These are phyloP conservation scores for Theristicus caerulescens DNA, from an alignment of 2,113 vertebrate species.

Conservation along the genomic window DNA sequence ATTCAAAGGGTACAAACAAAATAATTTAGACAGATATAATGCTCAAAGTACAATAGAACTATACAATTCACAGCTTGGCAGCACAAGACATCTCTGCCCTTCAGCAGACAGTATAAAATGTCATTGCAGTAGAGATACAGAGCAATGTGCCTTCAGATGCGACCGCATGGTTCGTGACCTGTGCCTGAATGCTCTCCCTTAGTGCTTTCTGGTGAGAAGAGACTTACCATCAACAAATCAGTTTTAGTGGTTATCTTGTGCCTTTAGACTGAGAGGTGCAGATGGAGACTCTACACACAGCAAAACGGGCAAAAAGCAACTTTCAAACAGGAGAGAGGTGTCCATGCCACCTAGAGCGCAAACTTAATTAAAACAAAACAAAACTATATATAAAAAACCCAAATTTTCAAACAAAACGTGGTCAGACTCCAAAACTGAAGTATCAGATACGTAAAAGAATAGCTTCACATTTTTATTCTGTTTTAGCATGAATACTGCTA, in stretches of 20 bases:
- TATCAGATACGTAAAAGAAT: not conserved
- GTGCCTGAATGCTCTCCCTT: not conserved
- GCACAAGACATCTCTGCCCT: slow-evolving; percentile 69
- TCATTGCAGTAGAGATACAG: not conserved
- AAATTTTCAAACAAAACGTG: not conserved
- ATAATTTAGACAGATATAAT: slow-evolving; percentile 71
- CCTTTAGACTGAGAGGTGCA: slow-evolving; percentile 29
- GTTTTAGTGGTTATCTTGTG: not conserved
- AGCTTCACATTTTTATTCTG: not conserved
- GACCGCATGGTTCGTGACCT: not conserved
- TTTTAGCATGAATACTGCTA: not conserved
- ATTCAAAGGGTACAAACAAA: slow-evolving; percentile 76
- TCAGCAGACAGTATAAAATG: slow-evolving; percentile 32
- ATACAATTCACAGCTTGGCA: slow-evolving; percentile 84
- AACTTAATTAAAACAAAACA: not conserved
- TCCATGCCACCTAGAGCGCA: not conserved
- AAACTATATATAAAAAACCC: not conserved
- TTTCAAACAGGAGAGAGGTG: not conserved
- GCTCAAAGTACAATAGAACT: slow-evolving; percentile 72
- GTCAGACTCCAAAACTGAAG: not conserved
- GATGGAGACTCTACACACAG: not conserved
- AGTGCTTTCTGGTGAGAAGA: not conserved
- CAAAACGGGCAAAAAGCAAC: slow-evolving; percentile 4
- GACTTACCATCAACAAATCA: not conserved
- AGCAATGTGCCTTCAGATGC: not conserved